Conservation (phyloP, 2,113 vertebrate genomes). For the Microcebus lehilahytsara region DNA sequence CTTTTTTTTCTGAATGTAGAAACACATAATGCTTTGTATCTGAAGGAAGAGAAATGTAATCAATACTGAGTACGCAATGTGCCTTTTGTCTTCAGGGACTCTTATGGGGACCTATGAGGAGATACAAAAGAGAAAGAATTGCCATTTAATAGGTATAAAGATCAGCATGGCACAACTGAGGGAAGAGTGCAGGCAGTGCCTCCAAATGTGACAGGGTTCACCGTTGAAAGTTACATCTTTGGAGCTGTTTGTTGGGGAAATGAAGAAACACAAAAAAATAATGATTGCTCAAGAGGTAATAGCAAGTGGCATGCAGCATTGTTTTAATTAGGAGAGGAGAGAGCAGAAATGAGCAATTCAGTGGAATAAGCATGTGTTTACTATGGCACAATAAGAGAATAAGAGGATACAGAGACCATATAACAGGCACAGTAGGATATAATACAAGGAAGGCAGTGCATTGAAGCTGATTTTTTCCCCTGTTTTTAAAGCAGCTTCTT, state of each 20-base stretch:
- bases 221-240: neutral
- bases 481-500: neutral
- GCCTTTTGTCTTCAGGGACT: neutral
- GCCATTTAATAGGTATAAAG: neutral
- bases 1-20: neutral
- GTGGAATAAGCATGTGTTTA: neutral
- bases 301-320: neutral
- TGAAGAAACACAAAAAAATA: neutral
- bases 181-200: neutral
- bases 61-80: neutral
- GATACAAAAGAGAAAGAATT: neutral
- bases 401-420: neutral
- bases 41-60: neutral
- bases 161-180: neutral
- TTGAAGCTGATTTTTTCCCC: neutral
- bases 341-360: neutral
- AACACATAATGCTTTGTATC: neutral
- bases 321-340: neutral
- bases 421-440: neutral
- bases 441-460: neutral
- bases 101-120: neutral
- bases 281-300: neutral
- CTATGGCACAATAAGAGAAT: neutral
- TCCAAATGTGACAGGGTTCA: neutral
- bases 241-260: neutral